Evolutionary conservation across 2,888 invertebrate genomes (phyloP).

Genomic region (Chrysolina americana): DNA sequence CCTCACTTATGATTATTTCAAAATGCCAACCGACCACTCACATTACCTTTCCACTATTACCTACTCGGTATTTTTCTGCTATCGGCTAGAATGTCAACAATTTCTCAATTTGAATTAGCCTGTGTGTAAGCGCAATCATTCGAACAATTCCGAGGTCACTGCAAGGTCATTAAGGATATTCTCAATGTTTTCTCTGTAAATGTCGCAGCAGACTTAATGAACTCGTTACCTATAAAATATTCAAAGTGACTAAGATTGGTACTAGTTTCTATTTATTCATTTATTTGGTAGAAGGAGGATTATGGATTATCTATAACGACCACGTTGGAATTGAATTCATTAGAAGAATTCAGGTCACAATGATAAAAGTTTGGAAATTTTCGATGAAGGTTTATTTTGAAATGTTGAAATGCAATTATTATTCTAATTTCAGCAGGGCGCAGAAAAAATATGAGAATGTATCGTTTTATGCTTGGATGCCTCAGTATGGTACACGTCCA

Average conservation of each 20-base stretch:
- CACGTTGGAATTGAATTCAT: conserved; percentile 11
- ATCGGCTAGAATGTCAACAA: conserved; percentile 36
- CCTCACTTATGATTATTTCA: conserved; percentile 14
- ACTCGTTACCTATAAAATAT: conserved; percentile 31
- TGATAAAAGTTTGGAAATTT: background rate
- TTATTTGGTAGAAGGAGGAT: background rate
- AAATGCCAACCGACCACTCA: background rate
- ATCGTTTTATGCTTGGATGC: too few species aligned
- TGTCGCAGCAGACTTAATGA: conserved; percentile 29
- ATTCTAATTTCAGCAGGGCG: too few species aligned
- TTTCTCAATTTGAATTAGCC: conserved; percentile 32
- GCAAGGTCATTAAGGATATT: conserved; percentile 44
- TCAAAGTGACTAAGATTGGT: conserved; percentile 25
- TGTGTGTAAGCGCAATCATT: conserved; percentile 39
- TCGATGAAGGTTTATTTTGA: too few species aligned
- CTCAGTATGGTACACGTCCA: too few species aligned
- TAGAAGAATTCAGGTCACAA: background rate
- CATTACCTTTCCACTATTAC: conserved; percentile 2
- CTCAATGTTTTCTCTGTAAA: conserved; percentile 39
- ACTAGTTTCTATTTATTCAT: conserved; percentile 15
- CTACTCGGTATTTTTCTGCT: conserved; percentile 16
- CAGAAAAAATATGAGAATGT: too few species aligned
- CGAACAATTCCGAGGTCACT: conserved; percentile 46
- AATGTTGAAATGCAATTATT: background rate
- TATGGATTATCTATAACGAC: conserved; percentile 13